Evolutionary conservation across 2,797 vertebrate species (phyloP).

Genomic region (Erpetoichthys calabaricus): DNA sequence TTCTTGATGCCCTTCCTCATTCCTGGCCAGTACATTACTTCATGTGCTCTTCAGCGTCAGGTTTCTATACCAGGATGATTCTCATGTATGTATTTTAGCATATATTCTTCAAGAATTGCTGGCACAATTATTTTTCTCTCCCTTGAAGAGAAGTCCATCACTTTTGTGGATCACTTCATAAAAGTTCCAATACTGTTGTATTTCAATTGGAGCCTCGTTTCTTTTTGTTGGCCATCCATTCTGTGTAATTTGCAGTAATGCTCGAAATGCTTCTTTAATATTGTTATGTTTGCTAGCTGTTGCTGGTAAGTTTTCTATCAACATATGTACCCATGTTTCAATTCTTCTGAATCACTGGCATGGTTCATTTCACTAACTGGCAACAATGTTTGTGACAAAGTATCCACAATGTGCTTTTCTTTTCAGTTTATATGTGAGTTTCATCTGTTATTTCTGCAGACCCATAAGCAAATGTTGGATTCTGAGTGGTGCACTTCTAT

Average conservation of each 20-base stretch:
- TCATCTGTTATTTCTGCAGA: background rate
- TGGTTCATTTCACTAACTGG: no score
- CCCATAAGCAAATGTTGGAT: no score
- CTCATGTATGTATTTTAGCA: conserved; percentile 10
- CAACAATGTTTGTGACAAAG: background rate
- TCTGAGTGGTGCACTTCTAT: no score
- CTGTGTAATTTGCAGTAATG: conserved; percentile 3
- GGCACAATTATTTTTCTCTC: conserved; percentile 11
- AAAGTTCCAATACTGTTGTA: conserved; percentile 11
- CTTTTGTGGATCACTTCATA: conserved; percentile 13
- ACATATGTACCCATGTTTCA: background rate
- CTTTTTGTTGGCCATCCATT: conserved; percentile 1
- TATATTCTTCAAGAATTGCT: conserved; percentile 7
- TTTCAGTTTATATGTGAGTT: background rate
- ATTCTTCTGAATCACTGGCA: background rate
- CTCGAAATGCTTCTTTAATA: conserved; percentile 4
- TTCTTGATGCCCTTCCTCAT: conserved; percentile 7
- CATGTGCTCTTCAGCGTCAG: conserved; percentile 8
- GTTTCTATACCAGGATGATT: conserved; percentile 11
- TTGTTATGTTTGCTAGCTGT: conserved; percentile 6
- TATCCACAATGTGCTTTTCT: background rate
- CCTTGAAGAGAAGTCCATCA: conserved; percentile 12
- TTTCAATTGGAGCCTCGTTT: conserved; percentile 5
- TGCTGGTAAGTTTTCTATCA: conserved; percentile 6
- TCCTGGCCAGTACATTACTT: conserved; percentile 12